Evolutionary conservation across 2,888 invertebrate species (phyloP), one percentile per base, ranked within the genome.

Genomic region (Meliscaeva auricollis): DNA sequence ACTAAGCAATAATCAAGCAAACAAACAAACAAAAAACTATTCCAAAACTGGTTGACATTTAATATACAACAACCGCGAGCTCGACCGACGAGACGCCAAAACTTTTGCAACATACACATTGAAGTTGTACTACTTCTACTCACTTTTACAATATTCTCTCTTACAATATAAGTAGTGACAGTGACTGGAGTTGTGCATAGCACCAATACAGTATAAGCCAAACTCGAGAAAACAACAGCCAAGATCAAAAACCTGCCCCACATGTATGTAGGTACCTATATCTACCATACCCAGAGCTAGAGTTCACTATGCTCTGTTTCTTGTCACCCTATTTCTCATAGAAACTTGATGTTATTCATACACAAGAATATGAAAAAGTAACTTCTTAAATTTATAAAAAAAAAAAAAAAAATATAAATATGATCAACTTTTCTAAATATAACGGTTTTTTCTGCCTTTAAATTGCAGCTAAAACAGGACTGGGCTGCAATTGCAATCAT

Each of bases 1-100:
- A n/a, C n/a, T n/a, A n/a, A n/a, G n/a, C n/a, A n/a, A n/a, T n/a
- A n/a, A n/a, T n/a, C n/a, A 11, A n/a, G 13, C 1, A 35, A 38
- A 38, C 0, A 58, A 35, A 35, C 11, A 38, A 58, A 38, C 35
- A 22, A 22, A 70, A 56, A 46, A 64, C 13, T 41, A 56, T 58
- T 30, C 46, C 11, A 44, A 78, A 83, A 69, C 83, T 78, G 62
- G 78, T 83, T 83, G 78, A 74, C 83, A 74, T 83, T 74, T 74
- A 50, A n/a, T n/a, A 82, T 73, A 69, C 73, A 69, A n/a, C 52
- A n/a, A 56, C 35, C 6, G 9, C 9, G 35, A 35, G 35, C 35
- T 9, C 35, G 35, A 35, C 35, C 35, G 35, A 35, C 35, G 35
- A 35, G 35, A 35, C 54, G 38, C 68, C 38, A 54, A 68, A 73